Percentiles rank a stretch among this genome's conserved stretches.
phyloP scores from a whole-genome alignment of 1,140 invertebrate species.

The Melanaphis sacchari region DNA sequence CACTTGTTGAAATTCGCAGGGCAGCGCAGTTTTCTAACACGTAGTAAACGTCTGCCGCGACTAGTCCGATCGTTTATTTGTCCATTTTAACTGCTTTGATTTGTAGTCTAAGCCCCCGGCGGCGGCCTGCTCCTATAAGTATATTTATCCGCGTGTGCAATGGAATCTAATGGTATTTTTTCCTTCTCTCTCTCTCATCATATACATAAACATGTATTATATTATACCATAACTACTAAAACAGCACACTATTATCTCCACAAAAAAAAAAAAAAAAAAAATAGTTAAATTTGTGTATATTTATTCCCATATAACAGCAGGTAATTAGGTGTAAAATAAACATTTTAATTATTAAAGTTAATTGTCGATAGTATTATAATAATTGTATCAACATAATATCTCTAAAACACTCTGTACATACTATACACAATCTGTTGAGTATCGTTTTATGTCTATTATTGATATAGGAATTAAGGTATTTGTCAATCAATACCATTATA shows the following conservation, averaged over 20 bases:
- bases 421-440: not conserved
- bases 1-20: slow-evolving; percentile 13
- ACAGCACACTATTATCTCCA: not conserved
- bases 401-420: not conserved
- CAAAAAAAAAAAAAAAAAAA: too few relatives aligned
- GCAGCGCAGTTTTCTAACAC: slow-evolving; percentile 34
- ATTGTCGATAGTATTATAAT: not conserved
- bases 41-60: not conserved
- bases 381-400: not conserved
- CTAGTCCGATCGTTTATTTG: not conserved
- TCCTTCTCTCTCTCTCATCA: not conserved
- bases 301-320: not conserved
- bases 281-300: not conserved
- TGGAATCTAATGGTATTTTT: not conserved
- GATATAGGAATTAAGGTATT: not conserved
- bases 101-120: not conserved
- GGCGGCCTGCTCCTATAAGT: not conserved
- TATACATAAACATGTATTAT: too few relatives aligned
- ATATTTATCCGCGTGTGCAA: not conserved
- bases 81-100: slow-evolving; percentile 12
- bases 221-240: not conserved
- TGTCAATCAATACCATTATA: not conserved
- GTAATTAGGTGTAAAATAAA: not conserved
- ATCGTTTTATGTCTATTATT: not conserved
- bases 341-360: not conserved